phyloP scores from a whole-genome alignment of 2,797 vertebrate genomes.

The Orestias chungarensis region DNA sequence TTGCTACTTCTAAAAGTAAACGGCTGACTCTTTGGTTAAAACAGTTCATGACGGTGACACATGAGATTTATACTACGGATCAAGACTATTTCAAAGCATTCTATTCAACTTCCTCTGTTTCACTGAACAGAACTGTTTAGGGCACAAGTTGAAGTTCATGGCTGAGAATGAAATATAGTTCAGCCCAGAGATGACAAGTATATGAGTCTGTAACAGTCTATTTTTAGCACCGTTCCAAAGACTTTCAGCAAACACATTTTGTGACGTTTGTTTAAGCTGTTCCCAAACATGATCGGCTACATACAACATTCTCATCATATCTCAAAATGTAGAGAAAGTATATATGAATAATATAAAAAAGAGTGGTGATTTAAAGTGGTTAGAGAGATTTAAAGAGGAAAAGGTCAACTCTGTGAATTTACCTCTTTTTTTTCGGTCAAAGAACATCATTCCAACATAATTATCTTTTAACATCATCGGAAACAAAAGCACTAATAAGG shows the following conservation, averaged over 20 bases:
- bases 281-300: conserved; percentile 1
- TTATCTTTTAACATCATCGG: neutral
- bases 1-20: neutral
- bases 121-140: neutral
- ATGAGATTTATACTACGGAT: neutral
- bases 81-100: neutral
- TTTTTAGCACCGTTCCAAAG: neutral
- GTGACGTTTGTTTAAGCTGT: neutral
- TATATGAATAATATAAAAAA: neutral
- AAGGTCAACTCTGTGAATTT: neutral
- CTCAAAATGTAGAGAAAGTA: neutral
- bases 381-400: neutral
- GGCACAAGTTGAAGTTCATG: neutral
- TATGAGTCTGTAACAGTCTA: neutral
- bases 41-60: neutral
- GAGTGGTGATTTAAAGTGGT: neutral
- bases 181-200: neutral
- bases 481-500: conserved; percentile 14
- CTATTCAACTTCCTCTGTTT: neutral
- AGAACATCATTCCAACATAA: neutral
- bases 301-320: neutral
- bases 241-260: neutral
- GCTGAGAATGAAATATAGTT: neutral
- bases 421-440: neutral
- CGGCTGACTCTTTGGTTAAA: neutral